These are phyloP conservation scores for Coregonus sp. DNA, from an alignment of 2,797 vertebrate species.

Conservation along the genomic window DNA sequence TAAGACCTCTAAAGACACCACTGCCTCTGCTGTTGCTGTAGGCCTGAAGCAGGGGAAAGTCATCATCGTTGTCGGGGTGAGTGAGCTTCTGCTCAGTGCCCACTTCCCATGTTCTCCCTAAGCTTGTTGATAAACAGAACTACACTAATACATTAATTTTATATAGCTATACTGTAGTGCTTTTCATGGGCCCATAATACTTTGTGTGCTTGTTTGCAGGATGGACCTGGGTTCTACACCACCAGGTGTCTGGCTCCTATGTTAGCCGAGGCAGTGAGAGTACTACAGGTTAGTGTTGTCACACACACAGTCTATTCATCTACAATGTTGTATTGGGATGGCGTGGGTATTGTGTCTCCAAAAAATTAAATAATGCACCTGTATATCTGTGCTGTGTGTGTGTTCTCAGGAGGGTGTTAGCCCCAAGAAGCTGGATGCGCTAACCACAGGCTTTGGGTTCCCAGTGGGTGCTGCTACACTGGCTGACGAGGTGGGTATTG, in stretches of 20 bases:
- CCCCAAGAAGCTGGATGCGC: slow-evolving; percentile 88
- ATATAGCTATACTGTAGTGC: background rate
- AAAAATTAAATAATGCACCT: background rate
- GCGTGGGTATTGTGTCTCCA: background rate
- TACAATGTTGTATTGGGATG: background rate
- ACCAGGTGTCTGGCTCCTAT: slow-evolving; percentile 91
- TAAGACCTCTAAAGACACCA: slow-evolving; percentile 90
- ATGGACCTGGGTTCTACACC: slow-evolving; percentile 97
- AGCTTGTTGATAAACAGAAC: background rate
- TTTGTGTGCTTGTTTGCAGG: slow-evolving; percentile 70
- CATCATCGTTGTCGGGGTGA: slow-evolving; percentile 93
- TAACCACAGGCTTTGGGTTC: slow-evolving; percentile 91
- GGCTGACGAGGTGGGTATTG: slow-evolving; percentile 94
- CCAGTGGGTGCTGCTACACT: slow-evolving; percentile 90
- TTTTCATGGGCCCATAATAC: background rate
- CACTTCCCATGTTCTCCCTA: background rate
- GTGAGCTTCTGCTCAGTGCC: background rate
- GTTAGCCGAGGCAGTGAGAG: slow-evolving; percentile 86
- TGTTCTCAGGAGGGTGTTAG: slow-evolving; percentile 84
- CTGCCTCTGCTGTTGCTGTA: slow-evolving; percentile 86
- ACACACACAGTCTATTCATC: background rate
- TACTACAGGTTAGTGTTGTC: slow-evolving; percentile 86
- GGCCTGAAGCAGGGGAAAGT: slow-evolving; percentile 96
- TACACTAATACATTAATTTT: background rate
- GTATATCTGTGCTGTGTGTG: background rate